A percentile compares a stretch with the other conserved stretches of the same genome.
phyloP scores from a whole-genome alignment of 2,797 vertebrate genomes.

The Sciurus carolinensis region DNA sequence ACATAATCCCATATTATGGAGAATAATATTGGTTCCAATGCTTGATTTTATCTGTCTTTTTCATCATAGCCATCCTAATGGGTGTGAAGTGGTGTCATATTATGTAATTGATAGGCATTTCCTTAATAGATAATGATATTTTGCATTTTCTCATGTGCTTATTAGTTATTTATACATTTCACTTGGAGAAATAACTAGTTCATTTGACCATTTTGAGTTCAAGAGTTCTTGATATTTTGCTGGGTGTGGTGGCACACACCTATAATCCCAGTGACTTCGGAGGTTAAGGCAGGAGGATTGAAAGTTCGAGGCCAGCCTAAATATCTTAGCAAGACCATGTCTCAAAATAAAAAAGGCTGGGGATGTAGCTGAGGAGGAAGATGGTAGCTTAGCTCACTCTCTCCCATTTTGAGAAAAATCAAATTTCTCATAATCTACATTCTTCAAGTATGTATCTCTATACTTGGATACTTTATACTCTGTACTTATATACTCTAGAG shows the following conservation, averaged over 20 bases:
- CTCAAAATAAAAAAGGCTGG: too few relatives aligned
- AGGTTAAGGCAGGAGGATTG: too few relatives aligned
- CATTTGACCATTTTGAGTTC: not conserved
- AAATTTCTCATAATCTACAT: not conserved
- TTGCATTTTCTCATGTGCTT: too few relatives aligned
- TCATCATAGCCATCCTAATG: not conserved
- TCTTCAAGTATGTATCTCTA: not conserved
- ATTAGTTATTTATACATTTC: too few relatives aligned
- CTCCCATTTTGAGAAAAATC: not conserved
- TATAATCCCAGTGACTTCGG: too few relatives aligned
- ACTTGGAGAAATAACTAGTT: not conserved
- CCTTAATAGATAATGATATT: not conserved
- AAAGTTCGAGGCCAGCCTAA: too few relatives aligned
- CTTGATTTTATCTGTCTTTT: not conserved
- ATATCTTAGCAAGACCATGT: too few relatives aligned
- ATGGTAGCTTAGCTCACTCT: not conserved
- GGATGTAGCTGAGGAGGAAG: too few relatives aligned
- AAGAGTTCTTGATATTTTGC: not conserved
- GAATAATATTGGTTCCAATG: not conserved
- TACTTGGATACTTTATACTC: not conserved
- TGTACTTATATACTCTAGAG: not conserved
- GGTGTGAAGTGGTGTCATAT: not conserved
- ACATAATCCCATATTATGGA: not conserved
- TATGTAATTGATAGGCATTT: not conserved
- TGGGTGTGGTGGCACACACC: too few relatives aligned